Percentiles rank a stretch among this genome's conserved stretches.
phyloP scores from a whole-genome alignment of 1,140 invertebrate species.

The Drosophila subobscura region DNA sequence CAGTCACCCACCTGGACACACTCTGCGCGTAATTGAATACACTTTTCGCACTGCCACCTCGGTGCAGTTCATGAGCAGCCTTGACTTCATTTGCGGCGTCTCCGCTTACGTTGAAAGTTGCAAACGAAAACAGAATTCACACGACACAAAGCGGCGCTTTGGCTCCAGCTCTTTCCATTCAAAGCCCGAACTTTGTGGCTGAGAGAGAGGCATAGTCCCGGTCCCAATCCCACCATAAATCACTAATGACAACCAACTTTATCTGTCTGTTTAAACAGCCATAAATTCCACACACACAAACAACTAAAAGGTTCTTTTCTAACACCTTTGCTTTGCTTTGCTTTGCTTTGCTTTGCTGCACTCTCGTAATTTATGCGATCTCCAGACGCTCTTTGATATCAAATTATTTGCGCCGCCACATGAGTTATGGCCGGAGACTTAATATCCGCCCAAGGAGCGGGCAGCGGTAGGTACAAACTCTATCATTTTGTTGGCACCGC shows the following conservation, averaged over 20 bases:
- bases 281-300: conserved; percentile 59
- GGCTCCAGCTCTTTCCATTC: conserved; percentile 43
- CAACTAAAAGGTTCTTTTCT: conserved; percentile 69
- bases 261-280: conserved; percentile 71
- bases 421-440: conserved; percentile 57
- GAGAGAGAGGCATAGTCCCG: too few relatives aligned
- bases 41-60: background rate
- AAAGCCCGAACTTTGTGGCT: conserved; percentile 42
- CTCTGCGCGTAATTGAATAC: conserved; percentile 60
- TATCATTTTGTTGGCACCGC: conserved; percentile 18
- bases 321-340: conserved; percentile 47
- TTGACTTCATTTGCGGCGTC: conserved; percentile 75
- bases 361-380: conserved; percentile 70
- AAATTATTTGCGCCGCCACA: conserved; percentile 66
- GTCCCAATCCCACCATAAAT: conserved; percentile 71
- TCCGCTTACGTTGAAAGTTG: conserved; percentile 78
- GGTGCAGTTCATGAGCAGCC: conserved; percentile 51
- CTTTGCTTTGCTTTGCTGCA: conserved; percentile 8
- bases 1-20: conserved; percentile 66
- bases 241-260: conserved; percentile 71
- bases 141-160: conserved; percentile 57
- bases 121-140: conserved; percentile 79
- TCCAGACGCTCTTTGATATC: conserved; percentile 65
- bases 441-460: conserved; percentile 44
- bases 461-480: too few relatives aligned